phyloP scores from a whole-genome alignment of 2,113 vertebrate genomes.

The Abramis brama region DNA sequence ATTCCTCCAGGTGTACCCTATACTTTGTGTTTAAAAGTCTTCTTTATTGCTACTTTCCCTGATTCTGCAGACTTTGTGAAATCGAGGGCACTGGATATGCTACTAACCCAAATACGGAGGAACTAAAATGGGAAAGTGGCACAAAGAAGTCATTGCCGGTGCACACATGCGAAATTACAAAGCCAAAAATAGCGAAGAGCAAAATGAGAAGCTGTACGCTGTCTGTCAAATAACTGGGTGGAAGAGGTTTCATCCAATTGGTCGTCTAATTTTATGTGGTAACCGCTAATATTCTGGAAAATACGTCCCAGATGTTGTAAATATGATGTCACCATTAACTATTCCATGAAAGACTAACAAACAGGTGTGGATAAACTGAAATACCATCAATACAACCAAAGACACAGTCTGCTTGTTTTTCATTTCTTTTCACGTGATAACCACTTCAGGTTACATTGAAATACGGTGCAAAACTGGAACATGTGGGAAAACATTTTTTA shows the following conservation, averaged over 20 bases:
- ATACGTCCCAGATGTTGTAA: slow-evolving; percentile 6
- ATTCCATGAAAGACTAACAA: slow-evolving; percentile 28
- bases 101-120: slow-evolving; percentile 37
- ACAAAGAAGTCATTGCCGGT: slow-evolving; percentile 43
- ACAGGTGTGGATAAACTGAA: slow-evolving; percentile 11
- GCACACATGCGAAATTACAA: slow-evolving; percentile 23
- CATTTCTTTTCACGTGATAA: neutral
- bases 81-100: slow-evolving; percentile 18
- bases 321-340: slow-evolving; percentile 21
- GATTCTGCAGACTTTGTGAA: slow-evolving; percentile 39
- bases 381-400: slow-evolving; percentile 35
- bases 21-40: slow-evolving; percentile 32
- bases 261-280: neutral
- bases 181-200: slow-evolving; percentile 38
- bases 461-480: neutral
- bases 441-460: slow-evolving; percentile 45
- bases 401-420: slow-evolving; percentile 31
- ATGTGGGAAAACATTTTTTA: neutral
- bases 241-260: neutral
- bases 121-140: slow-evolving; percentile 51
- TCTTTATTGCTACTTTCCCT: slow-evolving; percentile 15
- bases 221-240: slow-evolving; percentile 30
- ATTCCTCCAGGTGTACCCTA: slow-evolving; percentile 42
- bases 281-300: neutral
- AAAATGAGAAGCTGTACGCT: slow-evolving; percentile 18